These are phyloP conservation scores for Lepidurus packardi DNA, from an alignment of 1,140 invertebrate species.

Conservation along the genomic window DNA sequence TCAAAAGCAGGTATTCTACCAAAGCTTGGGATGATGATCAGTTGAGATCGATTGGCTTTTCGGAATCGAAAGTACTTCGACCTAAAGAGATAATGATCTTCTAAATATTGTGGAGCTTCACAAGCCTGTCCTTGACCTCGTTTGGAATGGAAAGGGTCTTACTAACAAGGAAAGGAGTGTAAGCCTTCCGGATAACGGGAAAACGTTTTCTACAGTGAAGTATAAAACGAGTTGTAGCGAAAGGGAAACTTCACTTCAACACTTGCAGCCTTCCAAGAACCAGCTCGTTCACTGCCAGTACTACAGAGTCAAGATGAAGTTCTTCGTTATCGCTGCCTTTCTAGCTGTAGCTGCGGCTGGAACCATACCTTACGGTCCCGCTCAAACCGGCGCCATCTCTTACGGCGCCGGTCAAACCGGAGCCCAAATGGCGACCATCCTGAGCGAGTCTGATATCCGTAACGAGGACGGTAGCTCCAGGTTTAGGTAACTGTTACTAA, in stretches of 20 bases:
- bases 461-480: constrained; percentile 27
- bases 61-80: too few relatives aligned
- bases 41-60: too few relatives aligned
- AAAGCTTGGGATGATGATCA: too few relatives aligned
- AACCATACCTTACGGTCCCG: not conserved
- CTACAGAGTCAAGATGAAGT: not conserved
- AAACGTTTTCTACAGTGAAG: too few relatives aligned
- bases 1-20: too few relatives aligned
- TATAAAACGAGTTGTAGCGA: not conserved
- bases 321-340: not conserved
- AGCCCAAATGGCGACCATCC: not conserved
- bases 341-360: not conserved
- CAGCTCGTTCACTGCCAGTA: not conserved
- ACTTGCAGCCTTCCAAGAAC: not conserved
- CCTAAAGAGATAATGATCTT: too few relatives aligned
- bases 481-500: too few relatives aligned
- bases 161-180: too few relatives aligned
- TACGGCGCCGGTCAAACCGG: not conserved
- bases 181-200: too few relatives aligned
- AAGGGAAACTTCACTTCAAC: not conserved
- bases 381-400: not conserved
- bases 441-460: not conserved
- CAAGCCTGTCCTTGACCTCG: too few relatives aligned
- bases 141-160: too few relatives aligned
- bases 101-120: too few relatives aligned